These are phyloP conservation scores for Drosophila miranda DNA, from an alignment of 1,140 invertebrate genomes.

Conservation along the genomic window DNA sequence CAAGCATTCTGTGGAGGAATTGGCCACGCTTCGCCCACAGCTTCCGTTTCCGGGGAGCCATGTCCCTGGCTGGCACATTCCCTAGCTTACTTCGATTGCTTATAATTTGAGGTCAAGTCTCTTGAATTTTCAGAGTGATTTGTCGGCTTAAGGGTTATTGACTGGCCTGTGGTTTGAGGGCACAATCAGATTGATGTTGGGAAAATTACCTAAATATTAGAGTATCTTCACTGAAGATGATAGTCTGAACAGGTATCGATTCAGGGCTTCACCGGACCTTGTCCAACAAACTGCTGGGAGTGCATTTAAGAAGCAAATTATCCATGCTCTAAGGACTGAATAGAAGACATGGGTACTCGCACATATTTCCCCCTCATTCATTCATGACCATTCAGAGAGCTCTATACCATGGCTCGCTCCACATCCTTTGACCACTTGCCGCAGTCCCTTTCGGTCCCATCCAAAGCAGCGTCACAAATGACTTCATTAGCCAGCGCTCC, in stretches of 20 bases:
- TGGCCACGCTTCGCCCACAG: background rate
- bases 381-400: background rate
- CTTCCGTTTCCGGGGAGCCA: background rate
- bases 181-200: background rate
- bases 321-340: no score
- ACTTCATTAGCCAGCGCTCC: constrained; percentile 57
- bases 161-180: background rate
- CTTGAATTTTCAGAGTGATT: constrained; percentile 33
- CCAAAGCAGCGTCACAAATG: constrained; percentile 54
- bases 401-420: background rate
- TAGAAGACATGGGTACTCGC: no score
- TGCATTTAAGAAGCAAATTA: no score
- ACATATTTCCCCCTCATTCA: no score
- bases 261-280: no score
- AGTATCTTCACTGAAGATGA: no score
- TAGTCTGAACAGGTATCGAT: no score
- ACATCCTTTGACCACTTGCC: background rate
- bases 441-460: background rate
- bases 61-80: no score
- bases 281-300: no score
- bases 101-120: constrained; percentile 49
- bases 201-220: constrained; percentile 3
- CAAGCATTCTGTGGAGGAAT: background rate
- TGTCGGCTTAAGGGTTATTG: constrained; percentile 46
- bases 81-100: constrained; percentile 16